Evolutionary conservation across 2,797 vertebrate genomes (phyloP).

Genomic region (Anas capensis): DNA sequence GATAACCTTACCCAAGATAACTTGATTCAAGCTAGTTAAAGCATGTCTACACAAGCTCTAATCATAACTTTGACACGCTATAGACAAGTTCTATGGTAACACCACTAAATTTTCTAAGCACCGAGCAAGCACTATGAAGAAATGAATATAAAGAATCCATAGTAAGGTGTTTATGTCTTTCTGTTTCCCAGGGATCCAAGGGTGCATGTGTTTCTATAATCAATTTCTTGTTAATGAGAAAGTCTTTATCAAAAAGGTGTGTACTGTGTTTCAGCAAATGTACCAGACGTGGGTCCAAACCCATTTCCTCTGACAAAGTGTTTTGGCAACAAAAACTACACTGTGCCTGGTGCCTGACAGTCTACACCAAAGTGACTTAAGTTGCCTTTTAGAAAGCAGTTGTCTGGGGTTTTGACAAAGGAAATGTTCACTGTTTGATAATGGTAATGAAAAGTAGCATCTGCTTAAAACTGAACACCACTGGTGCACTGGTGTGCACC

Average conservation of each 20-base stretch:
- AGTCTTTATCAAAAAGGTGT: slow-evolving; percentile 49
- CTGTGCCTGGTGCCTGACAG: slow-evolving; percentile 26
- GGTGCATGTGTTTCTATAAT: not conserved
- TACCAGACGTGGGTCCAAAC: not conserved
- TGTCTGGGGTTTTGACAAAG: not conserved
- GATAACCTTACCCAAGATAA: not conserved
- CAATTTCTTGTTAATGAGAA: slow-evolving; percentile 31
- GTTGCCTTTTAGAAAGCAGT: not conserved
- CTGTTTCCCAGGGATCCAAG: not conserved
- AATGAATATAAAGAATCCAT: not conserved
- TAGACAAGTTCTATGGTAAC: not conserved
- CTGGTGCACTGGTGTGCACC: accelerated
- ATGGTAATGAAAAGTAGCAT: not conserved
- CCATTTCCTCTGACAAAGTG: slow-evolving; percentile 26
- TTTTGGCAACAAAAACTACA: slow-evolving; percentile 37
- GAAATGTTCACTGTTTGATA: not conserved
- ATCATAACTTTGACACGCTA: not conserved
- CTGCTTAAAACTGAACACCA: not conserved
- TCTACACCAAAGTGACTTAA: not conserved
- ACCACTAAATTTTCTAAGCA: not conserved
- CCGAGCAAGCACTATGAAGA: not conserved
- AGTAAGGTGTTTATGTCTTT: not conserved
- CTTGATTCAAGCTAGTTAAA: not conserved
- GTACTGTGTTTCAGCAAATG: slow-evolving; percentile 17
- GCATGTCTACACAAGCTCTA: not conserved